Evolutionary conservation across 2,888 invertebrate species (phyloP), one percentile per base, ranked within the genome.

Genomic region (Plebejus melissa): DNA sequence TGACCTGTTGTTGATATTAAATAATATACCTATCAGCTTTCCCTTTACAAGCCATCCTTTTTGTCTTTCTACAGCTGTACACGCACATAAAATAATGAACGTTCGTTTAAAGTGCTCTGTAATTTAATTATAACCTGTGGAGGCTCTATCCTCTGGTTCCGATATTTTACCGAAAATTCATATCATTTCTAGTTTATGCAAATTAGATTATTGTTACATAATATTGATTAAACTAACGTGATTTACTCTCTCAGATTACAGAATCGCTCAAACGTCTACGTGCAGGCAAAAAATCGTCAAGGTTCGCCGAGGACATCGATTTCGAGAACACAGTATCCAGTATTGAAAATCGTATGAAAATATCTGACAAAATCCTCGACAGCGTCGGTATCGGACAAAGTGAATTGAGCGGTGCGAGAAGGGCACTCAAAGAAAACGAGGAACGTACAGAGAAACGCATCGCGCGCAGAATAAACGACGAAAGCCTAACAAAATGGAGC

Each of bases 341-440:
- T 80, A 87, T 95, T 50, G 95, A 94, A 80, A 94, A 94, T 78
- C 94, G 95, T 78, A 90, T 95, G 82, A 90, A 95, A 79, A 90
- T 95, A 80, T 94, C 95, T 4, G 95, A 95, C 80, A 96, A 96
- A 87, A 92, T 96, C 72, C 88, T 96, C 32, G 95, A 96, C 82
- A 92, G 93, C 76, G 95, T 95, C 4, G 96, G 96, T 54, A 90
- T 95, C 76, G 95, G 95, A 7, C 94, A 95, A 11, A 91, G 92
- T 1, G 94, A 94, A 16, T 84, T 90, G 4, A 91, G 94, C 72
- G 89, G 91, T 58, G 92, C 93, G 77, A 83, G 94, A 84, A 83
- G 94, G 84, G 87, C 94, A 79, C 79, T 94, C 81, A 84, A 87
- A 75, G 87, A 93, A 78, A 93, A 91, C 80, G 94, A 94, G 75